A percentile compares a stretch with the other conserved stretches of the same genome.
Evolutionary conservation across 2,888 invertebrate species (phyloP).

Genomic region (Erpobdella octoculata): DNA sequence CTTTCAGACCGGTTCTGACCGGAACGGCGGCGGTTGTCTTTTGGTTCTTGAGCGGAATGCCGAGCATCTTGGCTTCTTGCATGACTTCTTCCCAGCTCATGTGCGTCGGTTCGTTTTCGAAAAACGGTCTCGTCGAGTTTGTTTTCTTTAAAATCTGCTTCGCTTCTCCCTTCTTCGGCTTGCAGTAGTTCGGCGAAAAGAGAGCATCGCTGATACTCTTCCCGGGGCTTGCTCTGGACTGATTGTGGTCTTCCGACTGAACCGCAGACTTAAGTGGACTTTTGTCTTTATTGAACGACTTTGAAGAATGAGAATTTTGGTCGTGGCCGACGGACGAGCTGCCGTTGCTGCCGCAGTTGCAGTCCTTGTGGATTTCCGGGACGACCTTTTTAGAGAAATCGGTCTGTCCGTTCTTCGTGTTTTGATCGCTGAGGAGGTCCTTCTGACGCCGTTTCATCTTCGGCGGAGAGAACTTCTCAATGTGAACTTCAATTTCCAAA

Average conservation of each 20-base stretch:
- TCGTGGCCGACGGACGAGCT: neutral
- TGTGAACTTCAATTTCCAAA: neutral
- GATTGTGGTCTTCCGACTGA: no score
- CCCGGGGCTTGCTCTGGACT: neutral
- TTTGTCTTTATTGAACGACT: neutral
- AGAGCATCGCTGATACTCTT: neutral
- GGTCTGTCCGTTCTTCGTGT: neutral
- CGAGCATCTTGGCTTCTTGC: conserved; percentile 32
- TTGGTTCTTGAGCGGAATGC: conserved; percentile 32
- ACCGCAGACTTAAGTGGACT: neutral
- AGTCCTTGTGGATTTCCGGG: neutral
- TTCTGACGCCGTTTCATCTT: neutral
- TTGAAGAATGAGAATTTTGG: neutral
- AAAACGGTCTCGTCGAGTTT: neutral
- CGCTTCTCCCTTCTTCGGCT: neutral
- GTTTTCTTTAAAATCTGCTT: neutral
- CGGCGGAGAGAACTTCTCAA: neutral
- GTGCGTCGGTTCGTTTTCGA: conserved; percentile 33
- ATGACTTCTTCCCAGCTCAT: conserved; percentile 36
- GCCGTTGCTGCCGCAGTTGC: neutral
- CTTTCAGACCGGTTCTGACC: neutral
- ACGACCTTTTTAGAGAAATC: neutral
- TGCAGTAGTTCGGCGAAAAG: neutral
- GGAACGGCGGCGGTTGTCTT: neutral
- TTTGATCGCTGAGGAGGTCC: neutral